Evolutionary conservation across 35 echinoderm and acorn worm genomes (phyloP), one percentile per base, ranked within the genome.

Genomic region (Apostichopus japonicus): DNA sequence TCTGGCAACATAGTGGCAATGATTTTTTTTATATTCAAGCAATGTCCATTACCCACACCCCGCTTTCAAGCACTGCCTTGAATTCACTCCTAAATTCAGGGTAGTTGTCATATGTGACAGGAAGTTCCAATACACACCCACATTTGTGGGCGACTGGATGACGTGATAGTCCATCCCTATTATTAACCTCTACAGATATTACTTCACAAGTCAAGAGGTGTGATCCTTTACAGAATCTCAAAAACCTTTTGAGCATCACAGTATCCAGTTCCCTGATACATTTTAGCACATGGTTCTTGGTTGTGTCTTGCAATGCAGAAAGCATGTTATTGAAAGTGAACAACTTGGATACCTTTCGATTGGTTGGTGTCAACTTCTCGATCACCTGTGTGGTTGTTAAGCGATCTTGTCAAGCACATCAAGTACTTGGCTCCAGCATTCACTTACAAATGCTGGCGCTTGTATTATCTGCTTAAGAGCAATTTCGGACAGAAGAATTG

Each of bases 81-180:
- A 93, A 93, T 79, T 93, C 92, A 72, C 33, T 51, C 14, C 92
- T 65, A 76, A 93, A 93, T 53, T 86, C 65, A 27, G 92, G 92
- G 33, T 70, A 92, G 19, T 67, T 92, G 24, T 84, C 79, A 84
- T 92, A 92, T 65, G 78, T 84, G 9, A 23, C 24, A 25, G 91
- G 79, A 21, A 92, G 65, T 57, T 92, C 77, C 24, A 92, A 53
- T 70, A 72, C 57, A 82, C 27, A 71, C n/a, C 78, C 79, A 55
- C 78, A 92, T 63, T 56, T 92, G 77, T 65, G 78, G 23, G 91
- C 77, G 2, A 92, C 91, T 61, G 91, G 91, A 70, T 73, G 79
- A 53, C 91, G 16, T 62, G 10, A 7, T 65, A 92, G 22, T 9
- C 79, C 91, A 71, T 16, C 24, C 11, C 23, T 71, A 5, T 93